Evolutionary conservation across 2,888 invertebrate species (phyloP).

Genomic region (Agrilus biguttatus): DNA sequence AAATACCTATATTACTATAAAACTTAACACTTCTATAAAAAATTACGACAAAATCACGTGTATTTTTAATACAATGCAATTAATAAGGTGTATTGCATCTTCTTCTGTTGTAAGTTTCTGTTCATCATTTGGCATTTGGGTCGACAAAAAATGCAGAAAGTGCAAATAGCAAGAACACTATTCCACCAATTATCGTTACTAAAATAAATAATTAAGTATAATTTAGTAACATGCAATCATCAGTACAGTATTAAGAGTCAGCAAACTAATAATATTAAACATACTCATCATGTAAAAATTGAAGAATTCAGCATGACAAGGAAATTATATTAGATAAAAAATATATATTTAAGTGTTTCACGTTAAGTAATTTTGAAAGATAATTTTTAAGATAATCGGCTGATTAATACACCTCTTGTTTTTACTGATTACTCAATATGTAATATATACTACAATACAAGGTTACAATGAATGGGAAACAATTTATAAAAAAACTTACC

Average conservation of each 20-base stretch:
- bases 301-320: not conserved
- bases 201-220: constrained; percentile 33
- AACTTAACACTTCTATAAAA: too few species aligned
- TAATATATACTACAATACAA: too few species aligned
- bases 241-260: constrained; percentile 1
- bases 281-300: constrained; percentile 5
- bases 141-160: constrained; percentile 79
- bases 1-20: too few species aligned
- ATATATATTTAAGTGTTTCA: too few species aligned
- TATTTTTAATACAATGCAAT: too few species aligned
- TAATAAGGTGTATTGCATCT: too few species aligned
- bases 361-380: too few species aligned
- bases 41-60: too few species aligned
- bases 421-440: not conserved
- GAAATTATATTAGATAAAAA: too few species aligned
- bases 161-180: constrained; percentile 91
- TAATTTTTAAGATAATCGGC: not conserved
- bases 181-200: constrained; percentile 93
- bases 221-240: not conserved
- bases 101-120: too few species aligned
- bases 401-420: not conserved
- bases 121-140: constrained; percentile 39
- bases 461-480: not conserved
- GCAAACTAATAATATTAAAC: constrained; percentile 16
- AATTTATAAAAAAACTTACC: constrained; percentile 39